Evolutionary conservation across 2,797 vertebrate species (phyloP).

Genomic region (Cyprinella venusta): DNA sequence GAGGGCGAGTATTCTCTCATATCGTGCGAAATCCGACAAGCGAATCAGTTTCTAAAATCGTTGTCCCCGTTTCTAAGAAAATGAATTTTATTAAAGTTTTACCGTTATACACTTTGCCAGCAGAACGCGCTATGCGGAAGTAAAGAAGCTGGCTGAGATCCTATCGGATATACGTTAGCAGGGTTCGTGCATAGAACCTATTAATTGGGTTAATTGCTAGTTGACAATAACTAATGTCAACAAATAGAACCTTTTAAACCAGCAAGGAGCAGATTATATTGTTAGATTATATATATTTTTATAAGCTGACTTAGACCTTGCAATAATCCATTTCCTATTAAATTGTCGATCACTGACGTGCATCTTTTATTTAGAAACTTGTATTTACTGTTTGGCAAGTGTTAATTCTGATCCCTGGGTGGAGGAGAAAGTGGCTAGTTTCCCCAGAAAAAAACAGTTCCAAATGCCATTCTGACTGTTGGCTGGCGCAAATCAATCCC

Average conservation of each 20-base stretch:
- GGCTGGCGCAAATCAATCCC: slow-evolving; percentile 17
- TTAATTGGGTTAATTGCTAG: no score
- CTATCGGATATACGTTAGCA: no score
- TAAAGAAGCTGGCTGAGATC: no score
- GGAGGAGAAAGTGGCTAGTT: background rate
- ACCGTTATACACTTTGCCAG: no score
- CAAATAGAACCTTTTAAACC: background rate
- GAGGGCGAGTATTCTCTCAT: no score
- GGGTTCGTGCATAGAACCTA: no score
- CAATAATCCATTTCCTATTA: background rate
- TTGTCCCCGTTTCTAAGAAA: no score
- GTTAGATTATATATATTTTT: no score
- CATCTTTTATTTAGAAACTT: background rate
- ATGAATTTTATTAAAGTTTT: no score
- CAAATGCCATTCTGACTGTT: background rate
- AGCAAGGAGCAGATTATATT: background rate
- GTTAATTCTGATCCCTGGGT: background rate
- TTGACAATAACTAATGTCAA: background rate
- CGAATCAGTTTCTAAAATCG: no score
- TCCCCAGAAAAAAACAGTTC: background rate
- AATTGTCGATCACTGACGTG: background rate
- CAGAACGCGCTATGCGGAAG: no score
- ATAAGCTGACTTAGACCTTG: background rate
- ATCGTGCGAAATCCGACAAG: no score
- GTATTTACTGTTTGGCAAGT: background rate